Evolutionary conservation across 1,140 invertebrate genomes (phyloP), one percentile per base, ranked within the genome.

Genomic region (Macrobrachium rosenbergii): DNA sequence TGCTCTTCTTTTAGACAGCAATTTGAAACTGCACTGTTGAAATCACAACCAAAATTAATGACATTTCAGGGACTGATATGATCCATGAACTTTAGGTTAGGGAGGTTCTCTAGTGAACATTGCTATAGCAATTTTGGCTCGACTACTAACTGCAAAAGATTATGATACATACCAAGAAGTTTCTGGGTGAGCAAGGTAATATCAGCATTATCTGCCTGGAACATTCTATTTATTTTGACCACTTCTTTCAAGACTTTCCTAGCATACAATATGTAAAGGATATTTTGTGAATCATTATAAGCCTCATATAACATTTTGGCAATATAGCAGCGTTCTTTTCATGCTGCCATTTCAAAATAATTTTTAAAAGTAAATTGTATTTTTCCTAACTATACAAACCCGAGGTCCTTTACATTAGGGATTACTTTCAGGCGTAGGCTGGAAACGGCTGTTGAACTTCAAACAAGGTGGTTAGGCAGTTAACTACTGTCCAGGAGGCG

Each of bases 251-350:
- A 28, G 59, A 79, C 37, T 28, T 79, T 79, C 21, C 77, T 58
- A n/a, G 60, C 17, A 79, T 21, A 59, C 77, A 79, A 81, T 23
- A 81, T 12, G 37, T 81, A 81, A n/a, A 80, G 73, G 21, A 79
- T 86, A 23, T 72, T 43, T 82, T 87, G 82, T 14, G 89, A 64
- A 69, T 78, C 83, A 58, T 87, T 85, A 85, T 72, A 89, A 67
- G 75, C 60, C 19, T 73, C 76, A 28, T 21, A 79, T 28, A 82
- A 28, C 63, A 76, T 73, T 37, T 64, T 81, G 17, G 60, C 21
- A 23, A 73, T 83, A 37, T 83, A 69, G 58, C 82, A 83, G 23
- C 52, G 82, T 83, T 83, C 82, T 59, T 52, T 75, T 72, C 64
- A 83, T 23, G 82, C 21, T 73, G 82, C 64, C 82, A 83, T 73